Percentiles rank a stretch among this genome's conserved stretches.
Conservation (phyloP, 2,797 vertebrate genomes). For the Huso huso region DNA sequence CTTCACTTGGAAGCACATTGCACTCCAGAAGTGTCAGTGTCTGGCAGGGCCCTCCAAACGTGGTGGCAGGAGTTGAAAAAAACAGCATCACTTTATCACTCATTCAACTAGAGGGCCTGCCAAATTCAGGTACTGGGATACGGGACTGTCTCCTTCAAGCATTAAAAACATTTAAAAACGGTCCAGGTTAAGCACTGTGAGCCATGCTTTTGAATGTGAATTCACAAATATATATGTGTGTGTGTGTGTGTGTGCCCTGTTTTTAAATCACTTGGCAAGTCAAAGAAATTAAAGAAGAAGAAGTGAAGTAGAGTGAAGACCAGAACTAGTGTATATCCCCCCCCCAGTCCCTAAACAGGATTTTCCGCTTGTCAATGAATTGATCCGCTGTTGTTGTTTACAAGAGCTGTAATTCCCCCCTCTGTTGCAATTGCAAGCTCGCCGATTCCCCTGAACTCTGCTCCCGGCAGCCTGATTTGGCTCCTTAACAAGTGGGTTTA, state of each 20-base stretch:
- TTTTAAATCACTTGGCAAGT: slow-evolving; percentile 23
- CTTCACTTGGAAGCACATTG: slow-evolving; percentile 19
- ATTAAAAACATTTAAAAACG: too few relatives aligned
- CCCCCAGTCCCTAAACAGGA: slow-evolving; percentile 41
- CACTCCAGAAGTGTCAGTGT: too few relatives aligned
- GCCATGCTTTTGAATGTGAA: too few relatives aligned
- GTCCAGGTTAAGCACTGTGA: too few relatives aligned
- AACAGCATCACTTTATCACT: too few relatives aligned
- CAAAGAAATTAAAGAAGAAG: slow-evolving; percentile 34
- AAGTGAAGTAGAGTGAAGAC: not conserved
- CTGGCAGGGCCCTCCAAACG: too few relatives aligned
- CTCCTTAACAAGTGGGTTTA: slow-evolving; percentile 65
- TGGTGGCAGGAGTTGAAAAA: too few relatives aligned
- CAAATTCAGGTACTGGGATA: too few relatives aligned
- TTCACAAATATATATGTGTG: too few relatives aligned
- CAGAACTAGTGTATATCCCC: not conserved
- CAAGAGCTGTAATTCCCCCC: slow-evolving; percentile 44
- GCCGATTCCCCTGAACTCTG: slow-evolving; percentile 32
- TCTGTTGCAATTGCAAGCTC: slow-evolving; percentile 45
- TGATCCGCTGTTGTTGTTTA: slow-evolving; percentile 54
- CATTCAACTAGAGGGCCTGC: too few relatives aligned
- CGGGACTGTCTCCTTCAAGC: too few relatives aligned
- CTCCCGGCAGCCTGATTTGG: slow-evolving; percentile 53
- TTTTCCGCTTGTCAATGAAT: slow-evolving; percentile 51
- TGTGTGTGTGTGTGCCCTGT: slow-evolving; percentile 2